Evolutionary conservation across 1,140 invertebrate species (phyloP), one percentile per base, ranked within the genome.

Genomic region (Eupristina koningsbergeri): DNA sequence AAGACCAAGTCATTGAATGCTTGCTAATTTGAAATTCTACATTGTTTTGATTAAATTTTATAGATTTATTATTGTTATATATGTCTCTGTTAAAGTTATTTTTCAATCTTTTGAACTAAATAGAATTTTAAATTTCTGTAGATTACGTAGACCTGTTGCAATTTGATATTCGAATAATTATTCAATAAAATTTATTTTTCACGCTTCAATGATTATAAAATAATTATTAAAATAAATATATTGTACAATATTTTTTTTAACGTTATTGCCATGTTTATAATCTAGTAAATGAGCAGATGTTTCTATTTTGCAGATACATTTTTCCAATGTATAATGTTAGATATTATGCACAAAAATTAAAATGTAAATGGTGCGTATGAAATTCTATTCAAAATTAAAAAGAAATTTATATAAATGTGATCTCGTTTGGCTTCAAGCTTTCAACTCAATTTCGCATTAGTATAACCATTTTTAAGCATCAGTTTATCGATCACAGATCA

Each of bases 21-120:
- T 41, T 64, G 39, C 36, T 78, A 64, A 75, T 79, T 69, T 71
- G 29, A 80, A 69, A 67, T 36, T 41, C 13, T 45, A 69, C 31
- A 58, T 58, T 73, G 34, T 80, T 73, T 73, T 58, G 47, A 80
- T 71, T 39, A 26, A 80, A 80, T 29, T 39, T 0, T 47, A 63
- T 41, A 63, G 19, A n/a, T 73, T n/a, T 45, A 31, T 64, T 34
- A 31, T n/a, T 34, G 2, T 64, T 64, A 7, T 58, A 58, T 26
- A 9, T n/a, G n/a, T n/a, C n/a, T n/a, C n/a, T n/a, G n/a, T n/a
- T n/a, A n/a, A n/a, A n/a, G n/a, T n/a, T n/a, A n/a, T n/a, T n/a
- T n/a, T n/a, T n/a, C n/a, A n/a, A n/a, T n/a, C n/a, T n/a, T n/a
- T n/a, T n/a, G n/a, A n/a, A n/a, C 53, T 26, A 58, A 58, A 58